These are phyloP conservation scores for Delichon dasypus DNA, from an alignment of 2,797 vertebrate genomes.

Conservation along the genomic window DNA sequence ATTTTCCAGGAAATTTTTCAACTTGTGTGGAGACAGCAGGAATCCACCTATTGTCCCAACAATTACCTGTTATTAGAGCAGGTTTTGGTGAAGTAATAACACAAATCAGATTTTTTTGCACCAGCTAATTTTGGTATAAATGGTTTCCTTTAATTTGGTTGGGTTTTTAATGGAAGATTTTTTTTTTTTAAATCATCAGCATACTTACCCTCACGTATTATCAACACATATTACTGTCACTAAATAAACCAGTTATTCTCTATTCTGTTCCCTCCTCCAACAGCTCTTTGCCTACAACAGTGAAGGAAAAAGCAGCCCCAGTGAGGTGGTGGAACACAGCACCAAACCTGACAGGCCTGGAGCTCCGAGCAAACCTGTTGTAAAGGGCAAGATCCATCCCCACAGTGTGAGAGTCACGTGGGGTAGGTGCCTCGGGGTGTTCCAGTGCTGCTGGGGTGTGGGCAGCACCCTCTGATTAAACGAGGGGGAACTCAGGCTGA, in stretches of 20 bases:
- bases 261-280: neutral
- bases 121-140: neutral
- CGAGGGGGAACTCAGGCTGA: neutral
- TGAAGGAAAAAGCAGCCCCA: conserved; percentile 80
- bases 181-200: neutral
- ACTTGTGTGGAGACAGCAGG: neutral
- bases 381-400: conserved; percentile 75
- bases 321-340: conserved; percentile 77
- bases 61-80: neutral
- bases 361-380: conserved; percentile 67
- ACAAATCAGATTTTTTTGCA: neutral
- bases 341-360: conserved; percentile 79
- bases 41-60: neutral
- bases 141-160: neutral
- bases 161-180: neutral
- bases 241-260: neutral
- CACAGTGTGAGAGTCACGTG: conserved; percentile 75
- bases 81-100: neutral
- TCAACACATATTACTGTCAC: neutral
- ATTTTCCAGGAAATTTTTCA: neutral
- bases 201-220: neutral
- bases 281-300: conserved; percentile 79
- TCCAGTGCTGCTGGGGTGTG: neutral
- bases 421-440: conserved; percentile 59
- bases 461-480: neutral